Percentiles rank a stretch among this genome's conserved stretches.
These are phyloP conservation scores for Pachypsylla venusta DNA, from an alignment of 1,140 invertebrate species.

Conservation along the genomic window DNA sequence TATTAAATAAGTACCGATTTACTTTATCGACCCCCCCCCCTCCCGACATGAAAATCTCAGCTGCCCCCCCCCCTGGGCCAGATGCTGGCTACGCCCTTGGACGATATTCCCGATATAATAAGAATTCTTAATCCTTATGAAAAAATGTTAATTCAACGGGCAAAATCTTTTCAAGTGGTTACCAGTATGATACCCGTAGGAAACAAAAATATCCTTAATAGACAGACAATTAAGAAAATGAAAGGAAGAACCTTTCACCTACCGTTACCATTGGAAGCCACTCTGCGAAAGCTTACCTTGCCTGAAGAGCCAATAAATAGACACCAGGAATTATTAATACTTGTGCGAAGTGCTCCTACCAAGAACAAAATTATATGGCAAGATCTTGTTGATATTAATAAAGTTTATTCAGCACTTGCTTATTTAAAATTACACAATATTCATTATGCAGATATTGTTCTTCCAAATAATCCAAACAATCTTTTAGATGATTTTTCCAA, in stretches of 20 bases:
- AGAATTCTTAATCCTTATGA: conserved; percentile 22
- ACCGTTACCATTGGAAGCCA: conserved; percentile 26
- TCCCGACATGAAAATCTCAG: too few relatives aligned
- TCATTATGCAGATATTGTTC: conserved; percentile 20
- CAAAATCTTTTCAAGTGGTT: conserved; percentile 28
- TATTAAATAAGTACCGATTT: conserved; percentile 4
- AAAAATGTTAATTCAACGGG: conserved; percentile 27
- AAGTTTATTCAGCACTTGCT: conserved; percentile 17
- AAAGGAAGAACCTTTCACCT: conserved; percentile 28
- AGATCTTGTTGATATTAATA: conserved; percentile 19
- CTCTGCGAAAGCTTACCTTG: conserved; percentile 23
- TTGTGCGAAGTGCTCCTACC: conserved; percentile 21
- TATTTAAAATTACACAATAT: conserved; percentile 21
- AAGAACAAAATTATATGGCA: conserved; percentile 23
- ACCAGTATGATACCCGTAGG: conserved; percentile 23
- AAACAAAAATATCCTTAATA: conserved; percentile 26
- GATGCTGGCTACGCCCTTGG: conserved; percentile 5
- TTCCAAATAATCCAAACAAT: conserved; percentile 15
- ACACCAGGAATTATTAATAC: conserved; percentile 24
- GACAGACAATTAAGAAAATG: conserved; percentile 24
- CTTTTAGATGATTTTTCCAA: background rate
- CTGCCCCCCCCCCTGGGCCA: too few relatives aligned
- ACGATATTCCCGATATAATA: conserved; percentile 18
- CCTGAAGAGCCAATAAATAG: background rate
- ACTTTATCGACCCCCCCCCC: too few relatives aligned